phyloP scores from a whole-genome alignment of 2,113 vertebrate genomes.

The Poeciliopsis retropinna region DNA sequence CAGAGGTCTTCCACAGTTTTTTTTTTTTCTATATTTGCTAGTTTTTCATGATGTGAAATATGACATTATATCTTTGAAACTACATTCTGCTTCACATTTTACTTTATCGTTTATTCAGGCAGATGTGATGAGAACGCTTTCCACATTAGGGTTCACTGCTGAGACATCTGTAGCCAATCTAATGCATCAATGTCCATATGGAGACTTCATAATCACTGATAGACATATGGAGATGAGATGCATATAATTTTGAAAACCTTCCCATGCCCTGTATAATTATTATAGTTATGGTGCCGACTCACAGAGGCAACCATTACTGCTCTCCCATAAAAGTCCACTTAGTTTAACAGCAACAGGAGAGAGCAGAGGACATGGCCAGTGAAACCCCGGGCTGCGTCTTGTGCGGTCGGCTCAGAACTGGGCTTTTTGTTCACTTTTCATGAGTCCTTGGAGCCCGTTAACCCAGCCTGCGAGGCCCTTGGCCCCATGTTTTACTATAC shows the following conservation, averaged over 20 bases:
- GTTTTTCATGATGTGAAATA: conserved; percentile 42
- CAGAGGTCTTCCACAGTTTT: conserved; percentile 8
- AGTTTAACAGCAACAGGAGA: conserved; percentile 78
- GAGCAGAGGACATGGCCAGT: conserved; percentile 74
- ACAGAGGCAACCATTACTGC: conserved; percentile 66
- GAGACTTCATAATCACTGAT: conserved; percentile 54
- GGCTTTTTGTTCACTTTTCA: conserved; percentile 81
- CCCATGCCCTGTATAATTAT: conserved; percentile 61
- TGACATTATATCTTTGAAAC: conserved; percentile 38
- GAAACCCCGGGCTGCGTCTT: conserved; percentile 75
- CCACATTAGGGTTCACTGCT: conserved; percentile 41
- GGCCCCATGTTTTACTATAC: conserved; percentile 69
- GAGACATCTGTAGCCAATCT: conserved; percentile 15
- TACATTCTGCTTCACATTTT: conserved; percentile 23
- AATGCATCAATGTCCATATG: conserved; percentile 38
- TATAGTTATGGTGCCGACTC: conserved; percentile 61
- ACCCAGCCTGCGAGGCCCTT: conserved; percentile 61
- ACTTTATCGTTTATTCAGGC: conserved; percentile 48
- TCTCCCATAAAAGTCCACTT: conserved; percentile 78
- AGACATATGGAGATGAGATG: conserved; percentile 38
- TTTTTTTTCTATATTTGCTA: conserved; percentile 34
- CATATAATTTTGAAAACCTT: conserved; percentile 55
- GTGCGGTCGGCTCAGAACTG: conserved; percentile 79
- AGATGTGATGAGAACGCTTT: conserved; percentile 43
- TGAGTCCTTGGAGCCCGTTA: conserved; percentile 74